These are phyloP conservation scores for Forbesichthys papilliferus DNA, from an alignment of 2,113 vertebrate genomes.

Conservation along the genomic window DNA sequence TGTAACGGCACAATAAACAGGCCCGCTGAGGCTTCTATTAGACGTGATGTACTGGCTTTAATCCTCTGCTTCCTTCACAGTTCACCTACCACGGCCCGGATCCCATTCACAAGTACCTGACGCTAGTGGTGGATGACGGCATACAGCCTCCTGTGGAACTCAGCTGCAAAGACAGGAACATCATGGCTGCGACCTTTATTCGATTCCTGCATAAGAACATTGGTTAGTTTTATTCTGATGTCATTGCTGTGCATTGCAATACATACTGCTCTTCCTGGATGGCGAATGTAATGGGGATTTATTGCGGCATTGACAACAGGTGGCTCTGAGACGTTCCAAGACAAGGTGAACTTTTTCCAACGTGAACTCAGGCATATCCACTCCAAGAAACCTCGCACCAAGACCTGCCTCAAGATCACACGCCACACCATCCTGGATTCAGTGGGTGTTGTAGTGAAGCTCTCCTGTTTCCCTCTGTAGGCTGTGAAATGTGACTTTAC, in stretches of 20 bases:
- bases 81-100: slow-evolving; percentile 95
- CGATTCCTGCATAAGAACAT: slow-evolving; percentile 98
- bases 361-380: slow-evolving; percentile 93
- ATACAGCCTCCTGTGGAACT: slow-evolving; percentile 97
- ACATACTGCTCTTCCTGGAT: fast-evolving
- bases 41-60: background rate
- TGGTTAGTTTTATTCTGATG: slow-evolving; percentile 75
- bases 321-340: slow-evolving; percentile 98
- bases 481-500: background rate
- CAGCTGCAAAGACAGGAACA: slow-evolving; percentile 98
- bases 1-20: background rate
- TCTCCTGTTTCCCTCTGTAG: background rate
- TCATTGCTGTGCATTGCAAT: background rate
- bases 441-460: slow-evolving; percentile 67
- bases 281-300: slow-evolving; percentile 9
- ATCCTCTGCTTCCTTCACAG: slow-evolving; percentile 64
- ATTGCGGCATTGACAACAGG: slow-evolving; percentile 70
- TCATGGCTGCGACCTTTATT: slow-evolving; percentile 98
- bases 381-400: slow-evolving; percentile 91
- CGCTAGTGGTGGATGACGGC: slow-evolving; percentile 95
- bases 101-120: slow-evolving; percentile 92
- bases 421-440: slow-evolving; percentile 89
- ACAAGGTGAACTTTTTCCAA: slow-evolving; percentile 98
- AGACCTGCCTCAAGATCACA: slow-evolving; percentile 92
- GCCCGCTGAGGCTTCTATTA: background rate